Conservation (phyloP, 2,888 invertebrate species). For the Prionchulus punctatus region DNA sequence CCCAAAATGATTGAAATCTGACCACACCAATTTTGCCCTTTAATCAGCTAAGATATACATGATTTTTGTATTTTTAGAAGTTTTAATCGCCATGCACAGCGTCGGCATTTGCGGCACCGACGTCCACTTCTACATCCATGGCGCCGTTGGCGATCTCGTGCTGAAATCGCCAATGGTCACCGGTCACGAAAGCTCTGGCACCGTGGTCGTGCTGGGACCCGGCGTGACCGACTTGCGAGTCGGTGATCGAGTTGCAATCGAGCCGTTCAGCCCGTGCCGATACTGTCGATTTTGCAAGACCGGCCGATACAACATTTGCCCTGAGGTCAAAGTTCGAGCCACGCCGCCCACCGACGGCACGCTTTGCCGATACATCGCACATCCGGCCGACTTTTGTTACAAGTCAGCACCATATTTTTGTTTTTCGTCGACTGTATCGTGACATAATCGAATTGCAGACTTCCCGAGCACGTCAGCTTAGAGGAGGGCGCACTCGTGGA, state of each 20-base stretch:
- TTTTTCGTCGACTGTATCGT: not conserved
- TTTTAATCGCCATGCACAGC: constrained; percentile 65
- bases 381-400: constrained; percentile 48
- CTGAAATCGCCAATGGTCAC: constrained; percentile 75
- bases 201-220: constrained; percentile 50
- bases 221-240: constrained; percentile 41
- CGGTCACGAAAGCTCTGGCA: constrained; percentile 66
- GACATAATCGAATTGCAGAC: constrained; percentile 38
- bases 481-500: constrained; percentile 87
- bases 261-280: constrained; percentile 66
- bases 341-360: constrained; percentile 85
- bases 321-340: constrained; percentile 73
- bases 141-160: constrained; percentile 68
- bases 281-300: constrained; percentile 64
- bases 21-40: too few relatives aligned
- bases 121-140: constrained; percentile 73
- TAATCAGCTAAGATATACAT: too few relatives aligned
- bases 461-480: constrained; percentile 70
- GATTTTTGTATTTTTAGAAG: too few relatives aligned
- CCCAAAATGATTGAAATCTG: too few relatives aligned
- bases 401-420: constrained; percentile 32
- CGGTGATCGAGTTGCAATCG: constrained; percentile 71
- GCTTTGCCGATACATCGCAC: constrained; percentile 65
- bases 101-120: constrained; percentile 93
- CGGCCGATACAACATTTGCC: constrained; percentile 78